phyloP scores from a whole-genome alignment of 1,140 invertebrate genomes.

The Venustaconcha ellipsiformis region DNA sequence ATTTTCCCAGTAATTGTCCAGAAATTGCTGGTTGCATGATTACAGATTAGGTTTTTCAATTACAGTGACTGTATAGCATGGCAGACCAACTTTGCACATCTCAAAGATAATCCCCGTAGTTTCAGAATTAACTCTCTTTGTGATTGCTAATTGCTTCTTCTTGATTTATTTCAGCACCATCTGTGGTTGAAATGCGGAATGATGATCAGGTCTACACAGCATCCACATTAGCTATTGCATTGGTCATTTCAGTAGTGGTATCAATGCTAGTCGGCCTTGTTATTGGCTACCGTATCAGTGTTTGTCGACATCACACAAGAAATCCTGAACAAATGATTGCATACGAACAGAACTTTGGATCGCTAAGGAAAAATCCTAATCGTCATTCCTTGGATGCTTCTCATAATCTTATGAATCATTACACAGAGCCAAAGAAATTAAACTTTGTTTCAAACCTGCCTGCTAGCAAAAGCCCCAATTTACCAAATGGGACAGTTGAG shows the following conservation, averaged over 20 bases:
- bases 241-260: slow-evolving; percentile 18
- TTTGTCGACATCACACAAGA: slow-evolving; percentile 22
- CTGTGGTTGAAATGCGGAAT: not conserved
- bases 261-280: slow-evolving; percentile 18
- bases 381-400: slow-evolving; percentile 22
- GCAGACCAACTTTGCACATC: too few relatives aligned
- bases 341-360: slow-evolving; percentile 30
- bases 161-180: too few relatives aligned
- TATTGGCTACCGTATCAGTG: slow-evolving; percentile 25
- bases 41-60: too few relatives aligned
- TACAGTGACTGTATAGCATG: too few relatives aligned
- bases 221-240: slow-evolving; percentile 13
- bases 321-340: slow-evolving; percentile 29
- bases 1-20: too few relatives aligned
- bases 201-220: slow-evolving; percentile 23
- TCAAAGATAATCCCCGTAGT: too few relatives aligned
- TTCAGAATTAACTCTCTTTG: too few relatives aligned
- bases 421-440: slow-evolving; percentile 18
- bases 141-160: too few relatives aligned
- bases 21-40: too few relatives aligned
- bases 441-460: slow-evolving; percentile 15
- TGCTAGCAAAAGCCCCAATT: slow-evolving; percentile 15
- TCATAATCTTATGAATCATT: slow-evolving; percentile 11
- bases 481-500: slow-evolving; percentile 25
- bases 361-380: slow-evolving; percentile 19